These are phyloP conservation scores for Hyles vespertilio DNA, from an alignment of 1,140 invertebrate species.

Conservation along the genomic window DNA sequence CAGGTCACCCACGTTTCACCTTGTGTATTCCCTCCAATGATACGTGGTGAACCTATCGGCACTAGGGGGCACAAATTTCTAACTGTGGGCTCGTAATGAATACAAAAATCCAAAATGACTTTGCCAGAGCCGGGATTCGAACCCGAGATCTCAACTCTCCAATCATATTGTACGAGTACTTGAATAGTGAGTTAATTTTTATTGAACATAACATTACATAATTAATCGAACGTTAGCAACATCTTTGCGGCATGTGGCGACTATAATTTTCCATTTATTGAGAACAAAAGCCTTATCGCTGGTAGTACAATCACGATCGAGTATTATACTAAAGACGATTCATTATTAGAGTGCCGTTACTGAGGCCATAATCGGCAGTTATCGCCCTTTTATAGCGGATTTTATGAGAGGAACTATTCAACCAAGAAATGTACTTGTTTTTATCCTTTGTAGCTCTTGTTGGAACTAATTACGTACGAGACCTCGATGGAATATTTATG, in stretches of 20 bases:
- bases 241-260: too few species aligned
- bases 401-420: slow-evolving; percentile 71
- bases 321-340: slow-evolving; percentile 71
- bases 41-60: too few species aligned
- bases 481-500: too few species aligned
- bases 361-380: slow-evolving; percentile 63
- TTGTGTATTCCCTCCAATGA: too few species aligned
- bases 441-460: slow-evolving; percentile 50
- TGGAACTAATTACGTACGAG: slow-evolving; percentile 14
- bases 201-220: background rate
- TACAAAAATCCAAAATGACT: too few species aligned
- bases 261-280: slow-evolving; percentile 24
- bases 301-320: slow-evolving; percentile 54
- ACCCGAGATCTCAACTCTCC: too few species aligned
- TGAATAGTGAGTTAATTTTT: too few species aligned
- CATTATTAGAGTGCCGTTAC: slow-evolving; percentile 70
- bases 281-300: slow-evolving; percentile 42
- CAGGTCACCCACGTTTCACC: too few species aligned
- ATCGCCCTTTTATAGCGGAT: slow-evolving; percentile 71
- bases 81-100: too few species aligned
- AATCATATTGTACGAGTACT: too few species aligned
- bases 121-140: too few species aligned
- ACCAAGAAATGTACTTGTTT: slow-evolving; percentile 56
- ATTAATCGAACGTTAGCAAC: background rate
- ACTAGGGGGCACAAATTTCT: too few species aligned